These are phyloP conservation scores for Hydrozoanthus tunicans DNA, from an alignment of 64 coral and sea anemone genomes.

Conservation along the genomic window DNA sequence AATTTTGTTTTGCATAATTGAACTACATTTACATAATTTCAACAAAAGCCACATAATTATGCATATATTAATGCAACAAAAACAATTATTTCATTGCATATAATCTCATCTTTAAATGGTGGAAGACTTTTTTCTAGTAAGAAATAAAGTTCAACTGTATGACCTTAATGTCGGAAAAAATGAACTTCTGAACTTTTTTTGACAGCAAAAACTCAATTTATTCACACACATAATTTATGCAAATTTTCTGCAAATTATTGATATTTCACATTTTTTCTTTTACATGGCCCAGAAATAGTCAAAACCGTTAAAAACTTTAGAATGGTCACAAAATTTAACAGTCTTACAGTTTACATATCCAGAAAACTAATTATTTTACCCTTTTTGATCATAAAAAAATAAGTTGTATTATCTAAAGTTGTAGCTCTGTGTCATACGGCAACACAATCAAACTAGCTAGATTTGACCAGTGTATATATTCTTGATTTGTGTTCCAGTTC, in stretches of 20 bases:
- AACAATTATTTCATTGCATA: slow-evolving; percentile 27
- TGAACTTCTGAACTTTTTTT: slow-evolving; percentile 13
- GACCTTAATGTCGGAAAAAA: slow-evolving; percentile 12
- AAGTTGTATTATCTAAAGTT: slow-evolving; percentile 9
- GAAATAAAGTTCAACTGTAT: slow-evolving; percentile 43
- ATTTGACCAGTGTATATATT: slow-evolving; percentile 30
- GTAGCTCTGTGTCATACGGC: slow-evolving; percentile 16
- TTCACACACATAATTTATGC: slow-evolving; percentile 36
- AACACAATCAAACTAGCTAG: slow-evolving; percentile 31
- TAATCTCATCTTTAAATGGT: slow-evolving; percentile 22
- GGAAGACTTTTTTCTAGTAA: slow-evolving; percentile 32
- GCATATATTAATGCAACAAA: slow-evolving; percentile 37
- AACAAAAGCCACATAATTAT: slow-evolving; percentile 52
- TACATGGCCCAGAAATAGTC: slow-evolving; percentile 8
- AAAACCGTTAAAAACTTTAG: slow-evolving; percentile 22
- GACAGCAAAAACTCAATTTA: slow-evolving; percentile 25
- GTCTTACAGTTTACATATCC: slow-evolving; percentile 21
- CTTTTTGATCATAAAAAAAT: not conserved
- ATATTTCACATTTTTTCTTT: slow-evolving; percentile 18
- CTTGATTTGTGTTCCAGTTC: slow-evolving; percentile 33
- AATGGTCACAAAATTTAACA: slow-evolving; percentile 12
- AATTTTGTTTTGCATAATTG: slow-evolving; percentile 37
- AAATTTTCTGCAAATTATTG: slow-evolving; percentile 33
- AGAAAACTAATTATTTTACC: slow-evolving; percentile 35
- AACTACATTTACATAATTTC: slow-evolving; percentile 24